Evolutionary conservation across 1,140 invertebrate species (phyloP), one percentile per base, ranked within the genome.

Genomic region (Heliconius congener): DNA sequence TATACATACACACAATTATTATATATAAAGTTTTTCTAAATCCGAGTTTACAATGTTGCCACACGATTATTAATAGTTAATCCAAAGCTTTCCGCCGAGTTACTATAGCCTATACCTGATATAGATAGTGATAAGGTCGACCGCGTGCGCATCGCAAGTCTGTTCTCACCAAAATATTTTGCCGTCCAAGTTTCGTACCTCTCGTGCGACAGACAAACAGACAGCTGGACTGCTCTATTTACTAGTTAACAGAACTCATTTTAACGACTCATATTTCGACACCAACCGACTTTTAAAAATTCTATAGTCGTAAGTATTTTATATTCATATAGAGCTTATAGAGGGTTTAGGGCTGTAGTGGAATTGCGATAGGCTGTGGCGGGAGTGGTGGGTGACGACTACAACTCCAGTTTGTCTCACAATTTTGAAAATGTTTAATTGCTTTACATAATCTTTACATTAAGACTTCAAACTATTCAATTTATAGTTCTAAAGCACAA

Each of bases 301-400:
- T 85, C 86, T 87, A 87, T 91, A 89, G 86, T 88, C 87, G 84
- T 93, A 89, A 91, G 88, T 91, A 91, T 93, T 90, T 90, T 93
- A 92, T 93, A 94, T 91, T 91, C 91, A 90, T 89, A 89, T 94
- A 93, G 93, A 94, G 93, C 93, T 94, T 94, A 94, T 94, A 94
- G 93, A 87, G 80, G 82, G 91, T 76, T 85, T 94, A 94, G 93
- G 91, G 88, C 91, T 84, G 83, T 92, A 88, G 85, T 84, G 71
- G 80, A 80, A 77, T 82, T 73, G 76, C 79, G 70, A 77, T 87
- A 83, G 84, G 78, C 77, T 52, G 73, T 74, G 78, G 52, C 74
- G 83, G 85, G 85, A 76, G 83, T 77, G 83, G 34, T 85, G 73
- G 72, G 60, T 27, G n/a, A n/a, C 34, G 13, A 66, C 55, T 57